Evolutionary conservation across 2,113 vertebrate genomes (phyloP).

Genomic region (Paramisgurnus dabryanus): DNA sequence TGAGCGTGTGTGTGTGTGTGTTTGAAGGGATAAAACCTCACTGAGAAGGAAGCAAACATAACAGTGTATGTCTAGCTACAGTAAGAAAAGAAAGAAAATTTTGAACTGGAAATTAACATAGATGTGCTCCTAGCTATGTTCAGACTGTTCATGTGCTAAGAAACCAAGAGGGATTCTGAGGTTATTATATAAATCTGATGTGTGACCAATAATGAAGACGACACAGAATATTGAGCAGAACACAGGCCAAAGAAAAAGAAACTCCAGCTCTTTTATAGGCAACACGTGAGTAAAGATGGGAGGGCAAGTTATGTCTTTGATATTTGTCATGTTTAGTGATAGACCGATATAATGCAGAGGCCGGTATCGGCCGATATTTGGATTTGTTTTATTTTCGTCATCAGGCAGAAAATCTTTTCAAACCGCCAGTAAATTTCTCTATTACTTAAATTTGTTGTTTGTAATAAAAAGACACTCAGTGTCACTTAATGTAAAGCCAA

Average conservation of each 20-base stretch:
- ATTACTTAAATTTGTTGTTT: no score
- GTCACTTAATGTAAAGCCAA: no score
- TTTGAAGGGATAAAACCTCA: not conserved
- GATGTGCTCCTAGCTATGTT: not conserved
- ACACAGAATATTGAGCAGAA: not conserved
- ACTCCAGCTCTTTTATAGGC: not conserved
- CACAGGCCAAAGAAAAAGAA: conserved; percentile 13
- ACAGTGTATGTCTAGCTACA: conserved; percentile 2
- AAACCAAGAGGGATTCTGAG: not conserved
- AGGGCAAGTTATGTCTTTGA: not conserved
- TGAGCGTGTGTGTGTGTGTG: not conserved
- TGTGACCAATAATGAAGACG: conserved; percentile 14
- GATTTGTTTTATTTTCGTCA: no score
- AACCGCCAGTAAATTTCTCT: no score
- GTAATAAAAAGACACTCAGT: no score
- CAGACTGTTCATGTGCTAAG: no score
- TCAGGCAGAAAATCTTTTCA: no score
- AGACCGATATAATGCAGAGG: no score
- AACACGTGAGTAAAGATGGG: conserved; percentile 21
- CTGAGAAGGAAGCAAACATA: not conserved
- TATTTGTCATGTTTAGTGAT: not conserved
- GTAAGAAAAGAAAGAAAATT: not conserved
- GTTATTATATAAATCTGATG: not conserved
- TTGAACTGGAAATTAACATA: not conserved
- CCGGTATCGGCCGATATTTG: no score